phyloP scores from a whole-genome alignment of 2,888 invertebrate species.

The Trachelus troglodyta region DNA sequence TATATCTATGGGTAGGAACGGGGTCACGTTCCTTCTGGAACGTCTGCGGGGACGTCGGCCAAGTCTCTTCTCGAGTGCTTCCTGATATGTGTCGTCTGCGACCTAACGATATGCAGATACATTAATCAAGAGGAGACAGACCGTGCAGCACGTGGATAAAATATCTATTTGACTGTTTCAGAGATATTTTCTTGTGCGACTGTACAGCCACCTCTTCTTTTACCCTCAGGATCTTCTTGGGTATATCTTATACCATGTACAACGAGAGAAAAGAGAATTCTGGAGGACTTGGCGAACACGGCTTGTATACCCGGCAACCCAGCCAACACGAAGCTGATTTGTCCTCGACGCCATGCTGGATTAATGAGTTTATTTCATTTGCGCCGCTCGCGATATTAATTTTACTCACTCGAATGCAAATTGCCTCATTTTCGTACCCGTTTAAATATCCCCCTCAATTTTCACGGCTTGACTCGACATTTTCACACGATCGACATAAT shows the following conservation, averaged over 20 bases:
- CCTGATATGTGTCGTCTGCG: neutral
- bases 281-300: neutral
- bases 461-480: neutral
- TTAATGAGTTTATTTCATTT: conserved; percentile 40
- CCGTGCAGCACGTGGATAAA: conserved; percentile 14
- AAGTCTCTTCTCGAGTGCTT: neutral
- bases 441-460: neutral
- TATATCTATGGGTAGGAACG: neutral
- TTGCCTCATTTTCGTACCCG: conserved; percentile 28
- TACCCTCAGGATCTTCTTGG: neutral
- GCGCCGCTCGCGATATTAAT: conserved; percentile 38
- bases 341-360: conserved; percentile 27
- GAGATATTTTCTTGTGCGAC: neutral
- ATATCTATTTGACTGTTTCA: conserved; percentile 2
- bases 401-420: conserved; percentile 37
- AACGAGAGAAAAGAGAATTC: neutral
- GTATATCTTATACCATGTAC: neutral
- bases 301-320: neutral
- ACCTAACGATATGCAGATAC: conserved; percentile 1
- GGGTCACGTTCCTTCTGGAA: neutral
- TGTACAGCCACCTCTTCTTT: neutral
- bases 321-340: conserved; percentile 20
- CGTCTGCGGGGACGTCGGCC: neutral
- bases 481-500: neutral
- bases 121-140: conserved; percentile 16